Base-by-base conservation (phyloP, 2,113 vertebrate species). In the Bagarius yarrelli region DNA sequence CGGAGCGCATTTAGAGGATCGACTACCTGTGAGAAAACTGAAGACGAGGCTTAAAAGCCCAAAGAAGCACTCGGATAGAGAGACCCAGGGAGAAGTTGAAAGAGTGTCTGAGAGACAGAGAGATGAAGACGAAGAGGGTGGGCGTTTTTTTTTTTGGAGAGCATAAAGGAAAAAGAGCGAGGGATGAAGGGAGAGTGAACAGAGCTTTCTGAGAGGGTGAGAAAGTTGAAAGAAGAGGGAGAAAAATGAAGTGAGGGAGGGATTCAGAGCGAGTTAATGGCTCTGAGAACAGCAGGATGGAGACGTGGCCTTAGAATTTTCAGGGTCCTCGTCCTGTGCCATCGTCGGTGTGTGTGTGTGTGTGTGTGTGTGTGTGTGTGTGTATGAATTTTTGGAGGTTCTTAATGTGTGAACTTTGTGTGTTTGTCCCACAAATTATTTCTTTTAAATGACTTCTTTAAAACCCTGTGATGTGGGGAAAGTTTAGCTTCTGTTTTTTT, bases 31-130 rank as follows among this genome's bases (percentile, higher is more conserved):
- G 91, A 93, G 91, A 90, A 89, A 79, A 88, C 90, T 89, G 84
- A 87, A 92, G 86, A 89, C 90, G 84, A 80, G 83, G 89, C 90
- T 94, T 93, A 92, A 94, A 92, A 94, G 93, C 92, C 89, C 90
- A 70, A 90, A 93, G 87, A 82, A 82, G 83, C 59, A 15, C 82
- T 80, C 63, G 71, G 71, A 84, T 78, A 74, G 78, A 25, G n/a
- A 86, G 86, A 87, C 83, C 88, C 79, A 89, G 83, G 25, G 67
- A 74, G 76, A 64, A 82, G 81, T 73, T 76, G 84, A 52, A 72
- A 70, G 25, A 72, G 66, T 60, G 36, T 72, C 44, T 23, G 18
- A 16, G 76, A 66, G 52, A 79, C 27, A 80, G 44, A 32, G 27
- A 75, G 36, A 75, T 80, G 83, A 84, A 88, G 85, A 89, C 67